Evolutionary conservation across 1,140 invertebrate species (phyloP).

Genomic region (Diprion similis): DNA sequence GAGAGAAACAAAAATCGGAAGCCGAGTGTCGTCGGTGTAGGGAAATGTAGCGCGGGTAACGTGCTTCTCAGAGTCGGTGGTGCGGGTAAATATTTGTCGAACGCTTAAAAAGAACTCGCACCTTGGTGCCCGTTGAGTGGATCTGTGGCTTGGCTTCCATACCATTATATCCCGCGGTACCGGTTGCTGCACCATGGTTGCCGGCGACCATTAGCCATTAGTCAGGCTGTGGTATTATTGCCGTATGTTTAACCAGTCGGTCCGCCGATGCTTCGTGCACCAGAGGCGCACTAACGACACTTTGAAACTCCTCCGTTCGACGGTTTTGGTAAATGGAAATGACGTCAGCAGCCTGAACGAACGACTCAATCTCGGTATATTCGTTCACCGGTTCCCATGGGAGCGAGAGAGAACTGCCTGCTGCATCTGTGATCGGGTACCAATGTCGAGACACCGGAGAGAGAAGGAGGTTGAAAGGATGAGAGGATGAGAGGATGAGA

Average conservation of each 20-base stretch:
- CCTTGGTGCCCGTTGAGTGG: slow-evolving; percentile 13
- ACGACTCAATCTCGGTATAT: slow-evolving; percentile 31
- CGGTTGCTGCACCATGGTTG: not conserved
- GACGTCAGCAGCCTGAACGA: slow-evolving; percentile 23
- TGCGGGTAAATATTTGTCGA: not conserved
- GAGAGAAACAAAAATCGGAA: too few species aligned
- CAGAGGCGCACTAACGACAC: slow-evolving; percentile 13
- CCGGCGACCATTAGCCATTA: slow-evolving; percentile 7
- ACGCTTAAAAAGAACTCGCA: slow-evolving; percentile 11
- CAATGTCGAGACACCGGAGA: not conserved
- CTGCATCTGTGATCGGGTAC: not conserved
- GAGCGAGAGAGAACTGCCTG: not conserved
- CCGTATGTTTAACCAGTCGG: not conserved
- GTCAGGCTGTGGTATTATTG: slow-evolving; percentile 5
- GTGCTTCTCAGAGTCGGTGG: not conserved
- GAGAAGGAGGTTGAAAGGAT: slow-evolving; percentile 11
- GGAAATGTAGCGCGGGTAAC: too few species aligned
- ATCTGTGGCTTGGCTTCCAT: slow-evolving; percentile 2
- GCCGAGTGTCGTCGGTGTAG: too few species aligned
- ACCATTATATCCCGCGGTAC: not conserved
- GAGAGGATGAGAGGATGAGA: slow-evolving; percentile 11
- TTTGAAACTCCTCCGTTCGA: slow-evolving; percentile 22
- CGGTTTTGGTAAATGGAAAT: slow-evolving; percentile 30
- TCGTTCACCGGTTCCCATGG: not conserved
- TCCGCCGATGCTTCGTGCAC: not conserved